phyloP scores from a whole-genome alignment of 35 echinoderm and acorn worm genomes.

The Holothuria glaberrima region DNA sequence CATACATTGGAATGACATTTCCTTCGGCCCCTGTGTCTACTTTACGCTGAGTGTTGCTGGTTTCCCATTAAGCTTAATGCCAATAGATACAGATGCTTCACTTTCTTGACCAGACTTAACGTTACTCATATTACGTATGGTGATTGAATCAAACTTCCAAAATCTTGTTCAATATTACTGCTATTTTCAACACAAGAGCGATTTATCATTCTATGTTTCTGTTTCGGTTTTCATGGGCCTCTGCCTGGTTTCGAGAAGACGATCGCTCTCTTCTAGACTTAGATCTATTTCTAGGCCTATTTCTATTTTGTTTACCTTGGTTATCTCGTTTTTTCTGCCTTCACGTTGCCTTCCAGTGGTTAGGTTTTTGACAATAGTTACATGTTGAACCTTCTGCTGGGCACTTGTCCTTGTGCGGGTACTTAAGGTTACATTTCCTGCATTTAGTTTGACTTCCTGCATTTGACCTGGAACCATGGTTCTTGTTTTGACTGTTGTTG shows the following conservation, averaged over 20 bases:
- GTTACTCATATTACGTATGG: slow-evolving; percentile 21
- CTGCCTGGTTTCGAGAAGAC: background rate
- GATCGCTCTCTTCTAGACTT: background rate
- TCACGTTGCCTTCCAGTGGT: slow-evolving; percentile 50
- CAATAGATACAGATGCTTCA: slow-evolving; percentile 8
- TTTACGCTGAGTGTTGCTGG: slow-evolving; percentile 44
- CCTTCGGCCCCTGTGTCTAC: slow-evolving; percentile 54
- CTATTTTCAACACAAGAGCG: background rate
- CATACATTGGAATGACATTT: slow-evolving; percentile 23
- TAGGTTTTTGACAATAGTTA: background rate
- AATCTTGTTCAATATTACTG: background rate
- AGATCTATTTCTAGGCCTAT: background rate
- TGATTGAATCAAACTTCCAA: slow-evolving; percentile 11
- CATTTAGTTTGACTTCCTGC: background rate
- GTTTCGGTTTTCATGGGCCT: background rate
- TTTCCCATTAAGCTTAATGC: background rate
- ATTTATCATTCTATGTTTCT: background rate
- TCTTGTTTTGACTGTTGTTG: background rate
- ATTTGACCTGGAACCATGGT: background rate
- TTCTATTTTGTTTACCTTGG: background rate
- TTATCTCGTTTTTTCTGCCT: background rate
- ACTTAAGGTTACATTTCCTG: background rate
- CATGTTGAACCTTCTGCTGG: slow-evolving; percentile 13
- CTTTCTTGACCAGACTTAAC: background rate
- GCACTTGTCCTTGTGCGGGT: slow-evolving; percentile 26